A percentile compares a stretch with the other conserved stretches of the same genome.
These are phyloP conservation scores for Oryzaephilus surinamensis DNA, from an alignment of 1,140 invertebrate species.

Conservation along the genomic window DNA sequence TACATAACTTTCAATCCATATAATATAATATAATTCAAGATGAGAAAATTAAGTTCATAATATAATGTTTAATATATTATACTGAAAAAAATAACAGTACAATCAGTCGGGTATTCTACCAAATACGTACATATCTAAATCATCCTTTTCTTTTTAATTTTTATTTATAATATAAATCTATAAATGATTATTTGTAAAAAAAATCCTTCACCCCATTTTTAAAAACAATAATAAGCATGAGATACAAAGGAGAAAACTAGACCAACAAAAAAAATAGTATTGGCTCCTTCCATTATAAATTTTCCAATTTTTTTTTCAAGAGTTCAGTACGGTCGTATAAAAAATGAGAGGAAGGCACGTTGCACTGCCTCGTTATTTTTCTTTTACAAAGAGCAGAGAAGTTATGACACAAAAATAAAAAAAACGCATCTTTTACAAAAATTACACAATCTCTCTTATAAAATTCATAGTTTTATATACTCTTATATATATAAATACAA, in stretches of 20 bases:
- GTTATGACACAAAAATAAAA: slow-evolving; percentile 27
- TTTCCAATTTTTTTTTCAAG: slow-evolving; percentile 15
- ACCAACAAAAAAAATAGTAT: too few species aligned
- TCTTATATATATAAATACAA: background rate
- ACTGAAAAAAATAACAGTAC: too few species aligned
- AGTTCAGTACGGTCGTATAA: slow-evolving; percentile 30
- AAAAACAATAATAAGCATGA: too few species aligned
- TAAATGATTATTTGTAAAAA: slow-evolving; percentile 15
- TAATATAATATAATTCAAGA: too few species aligned
- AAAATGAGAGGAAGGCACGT: slow-evolving; percentile 33
- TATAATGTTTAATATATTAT: too few species aligned
- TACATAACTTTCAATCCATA: too few species aligned
- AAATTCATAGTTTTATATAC: background rate
- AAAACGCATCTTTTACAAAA: background rate
- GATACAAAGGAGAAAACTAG: too few species aligned
- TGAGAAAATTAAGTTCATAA: too few species aligned
- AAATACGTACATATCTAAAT: too few species aligned
- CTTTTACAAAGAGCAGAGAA: slow-evolving; percentile 26
- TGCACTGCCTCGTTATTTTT: slow-evolving; percentile 26
- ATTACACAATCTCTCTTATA: slow-evolving; percentile 1
- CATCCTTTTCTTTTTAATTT: slow-evolving; percentile 5
- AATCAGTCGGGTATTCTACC: too few species aligned
- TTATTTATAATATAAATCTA: slow-evolving; percentile 8
- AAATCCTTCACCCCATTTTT: slow-evolving; percentile 10
- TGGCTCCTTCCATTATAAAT: too few species aligned